A percentile compares a stretch with the other conserved stretches of the same genome.
phyloP scores from a whole-genome alignment of 2,888 invertebrate genomes.

The Sicus ferrugineus region DNA sequence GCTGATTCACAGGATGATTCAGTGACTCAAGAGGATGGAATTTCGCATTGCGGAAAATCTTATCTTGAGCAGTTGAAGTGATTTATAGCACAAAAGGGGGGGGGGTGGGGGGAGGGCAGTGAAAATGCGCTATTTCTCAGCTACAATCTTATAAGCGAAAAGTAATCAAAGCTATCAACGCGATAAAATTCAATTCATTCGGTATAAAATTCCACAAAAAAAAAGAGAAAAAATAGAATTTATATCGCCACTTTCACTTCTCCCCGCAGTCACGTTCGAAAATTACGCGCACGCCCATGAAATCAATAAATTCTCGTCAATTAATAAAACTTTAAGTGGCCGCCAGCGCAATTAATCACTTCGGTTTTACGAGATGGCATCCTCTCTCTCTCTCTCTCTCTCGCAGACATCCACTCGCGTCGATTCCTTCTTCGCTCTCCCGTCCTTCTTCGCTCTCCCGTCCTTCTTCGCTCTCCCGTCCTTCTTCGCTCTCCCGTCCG shows the following conservation, averaged over 20 bases:
- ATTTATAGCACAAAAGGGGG: too few relatives aligned
- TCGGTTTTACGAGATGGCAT: conserved; percentile 4
- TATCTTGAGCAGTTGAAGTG: neutral
- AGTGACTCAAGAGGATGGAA: neutral
- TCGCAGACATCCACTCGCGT: neutral
- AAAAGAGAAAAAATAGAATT: too few relatives aligned
- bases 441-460: neutral
- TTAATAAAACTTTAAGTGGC: conserved; percentile 18
- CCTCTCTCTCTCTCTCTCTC: too few relatives aligned
- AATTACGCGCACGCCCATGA: neutral
- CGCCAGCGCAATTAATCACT: conserved; percentile 18
- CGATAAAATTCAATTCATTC: too few relatives aligned
- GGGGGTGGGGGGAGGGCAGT: too few relatives aligned
- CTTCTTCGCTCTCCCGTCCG: neutral
- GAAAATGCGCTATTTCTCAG: neutral
- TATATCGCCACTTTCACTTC: too few relatives aligned
- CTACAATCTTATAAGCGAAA: neutral
- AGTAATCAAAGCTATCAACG: neutral
- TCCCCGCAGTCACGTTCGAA: neutral
- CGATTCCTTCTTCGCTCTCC: neutral
- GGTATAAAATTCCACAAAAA: too few relatives aligned
- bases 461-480: neutral
- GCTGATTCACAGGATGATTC: neutral
- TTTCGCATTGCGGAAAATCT: neutral
- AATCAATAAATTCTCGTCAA: neutral